Evolutionary conservation across 2,797 vertebrate genomes (phyloP).

Genomic region (Sebastolobus altivelis): DNA sequence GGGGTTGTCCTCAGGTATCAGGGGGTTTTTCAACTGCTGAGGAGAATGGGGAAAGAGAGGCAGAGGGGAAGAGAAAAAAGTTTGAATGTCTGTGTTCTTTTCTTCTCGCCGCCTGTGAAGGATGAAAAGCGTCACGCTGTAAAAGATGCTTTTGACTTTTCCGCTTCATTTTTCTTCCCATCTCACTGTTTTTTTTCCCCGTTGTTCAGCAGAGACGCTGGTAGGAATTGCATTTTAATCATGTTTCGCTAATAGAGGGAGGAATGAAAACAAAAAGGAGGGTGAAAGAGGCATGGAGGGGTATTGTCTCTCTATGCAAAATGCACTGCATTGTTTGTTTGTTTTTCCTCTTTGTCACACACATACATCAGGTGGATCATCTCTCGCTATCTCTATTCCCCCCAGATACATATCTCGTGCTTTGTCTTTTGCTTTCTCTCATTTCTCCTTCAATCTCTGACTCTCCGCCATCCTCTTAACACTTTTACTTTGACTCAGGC

Average conservation of each 20-base stretch:
- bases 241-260: slow-evolving; percentile 85
- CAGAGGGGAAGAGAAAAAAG: slow-evolving; percentile 64
- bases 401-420: slow-evolving; percentile 58
- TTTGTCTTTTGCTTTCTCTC: slow-evolving; percentile 64
- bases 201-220: slow-evolving; percentile 74
- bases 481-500: slow-evolving; percentile 42
- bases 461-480: slow-evolving; percentile 37
- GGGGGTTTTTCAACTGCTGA: slow-evolving; percentile 67
- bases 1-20: slow-evolving; percentile 81
- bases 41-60: slow-evolving; percentile 64
- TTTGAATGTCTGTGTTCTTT: slow-evolving; percentile 78
- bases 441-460: slow-evolving; percentile 49
- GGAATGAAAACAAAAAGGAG: slow-evolving; percentile 74
- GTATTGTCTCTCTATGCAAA: slow-evolving; percentile 82
- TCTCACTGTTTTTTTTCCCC: slow-evolving; percentile 56
- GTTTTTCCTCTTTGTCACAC: slow-evolving; percentile 69
- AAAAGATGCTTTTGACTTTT: slow-evolving; percentile 85
- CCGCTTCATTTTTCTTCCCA: slow-evolving; percentile 73
- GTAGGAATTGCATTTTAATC: slow-evolving; percentile 87
- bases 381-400: slow-evolving; percentile 65
- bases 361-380: slow-evolving; percentile 74
- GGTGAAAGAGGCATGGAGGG: slow-evolving; percentile 74
- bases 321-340: slow-evolving; percentile 76
- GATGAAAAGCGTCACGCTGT: slow-evolving; percentile 82
- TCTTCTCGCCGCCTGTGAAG: slow-evolving; percentile 80